Evolutionary conservation across 2,113 vertebrate genomes (phyloP).

Genomic region (Hystrix cristata): DNA sequence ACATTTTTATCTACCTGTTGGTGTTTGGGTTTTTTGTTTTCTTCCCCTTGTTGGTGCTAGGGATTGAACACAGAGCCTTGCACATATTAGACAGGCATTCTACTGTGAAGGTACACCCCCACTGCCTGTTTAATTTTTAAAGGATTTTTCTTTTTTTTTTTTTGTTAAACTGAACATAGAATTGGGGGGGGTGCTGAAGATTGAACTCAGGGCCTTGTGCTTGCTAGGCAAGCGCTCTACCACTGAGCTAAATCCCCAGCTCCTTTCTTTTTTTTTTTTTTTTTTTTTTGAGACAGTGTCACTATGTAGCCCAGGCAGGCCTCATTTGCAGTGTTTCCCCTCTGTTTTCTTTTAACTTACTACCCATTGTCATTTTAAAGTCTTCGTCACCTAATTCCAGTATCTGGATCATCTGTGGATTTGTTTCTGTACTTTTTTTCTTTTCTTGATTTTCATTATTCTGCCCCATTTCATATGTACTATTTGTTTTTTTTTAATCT

Average conservation of each 20-base stretch:
- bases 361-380: not conserved
- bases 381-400: not conserved
- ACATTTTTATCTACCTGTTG: not conserved
- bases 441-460: not conserved
- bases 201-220: too few species aligned
- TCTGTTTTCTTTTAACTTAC: not conserved
- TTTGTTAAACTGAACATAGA: not conserved
- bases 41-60: too few species aligned
- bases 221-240: too few species aligned
- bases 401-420: not conserved
- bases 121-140: not conserved
- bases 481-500: too few species aligned
- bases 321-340: not conserved
- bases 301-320: not conserved
- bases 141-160: not conserved
- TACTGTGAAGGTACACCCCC: not conserved
- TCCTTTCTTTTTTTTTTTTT: not conserved
- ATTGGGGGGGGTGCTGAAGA: not conserved
- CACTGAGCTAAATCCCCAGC: too few species aligned
- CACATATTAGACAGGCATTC: not conserved
- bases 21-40: too few species aligned
- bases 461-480: not conserved
- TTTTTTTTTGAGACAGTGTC: too few species aligned
- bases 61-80: not conserved
- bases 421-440: constrained; percentile 5